Percentiles rank a stretch among this genome's conserved stretches.
These are phyloP conservation scores for Xiphophorus couchianus DNA, from an alignment of 2,113 vertebrate genomes.

Conservation along the genomic window DNA sequence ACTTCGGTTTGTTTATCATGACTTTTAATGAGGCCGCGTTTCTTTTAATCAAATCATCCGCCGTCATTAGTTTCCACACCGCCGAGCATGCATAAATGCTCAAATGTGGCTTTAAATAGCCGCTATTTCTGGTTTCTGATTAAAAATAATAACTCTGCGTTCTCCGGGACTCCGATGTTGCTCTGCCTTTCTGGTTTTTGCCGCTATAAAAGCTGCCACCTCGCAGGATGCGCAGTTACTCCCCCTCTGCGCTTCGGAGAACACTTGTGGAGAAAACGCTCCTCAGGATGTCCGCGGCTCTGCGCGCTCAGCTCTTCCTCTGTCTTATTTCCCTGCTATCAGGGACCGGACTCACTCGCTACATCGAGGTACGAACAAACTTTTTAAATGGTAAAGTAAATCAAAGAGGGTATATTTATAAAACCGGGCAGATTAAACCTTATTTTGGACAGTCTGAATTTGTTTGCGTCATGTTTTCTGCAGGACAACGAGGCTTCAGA, in stretches of 20 bases:
- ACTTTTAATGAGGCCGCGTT: not conserved
- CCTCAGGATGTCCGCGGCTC: slow-evolving; percentile 62
- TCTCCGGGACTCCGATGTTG: slow-evolving; percentile 42
- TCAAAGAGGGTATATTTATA: not conserved
- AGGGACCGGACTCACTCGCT: slow-evolving; percentile 57
- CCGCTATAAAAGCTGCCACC: slow-evolving; percentile 70
- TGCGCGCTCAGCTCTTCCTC: slow-evolving; percentile 65
- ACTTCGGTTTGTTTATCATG: not conserved
- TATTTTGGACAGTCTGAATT: not conserved
- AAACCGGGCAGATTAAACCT: not conserved
- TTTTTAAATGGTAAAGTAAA: not conserved
- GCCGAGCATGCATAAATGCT: not conserved
- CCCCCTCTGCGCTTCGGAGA: slow-evolving; percentile 29
- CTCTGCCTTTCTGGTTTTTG: slow-evolving; percentile 42
- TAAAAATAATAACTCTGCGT: slow-evolving; percentile 18
- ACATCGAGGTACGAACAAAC: slow-evolving; percentile 62
- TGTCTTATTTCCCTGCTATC: slow-evolving; percentile 64
- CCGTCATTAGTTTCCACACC: not conserved
- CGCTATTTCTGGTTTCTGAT: slow-evolving; percentile 11
- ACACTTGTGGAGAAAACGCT: slow-evolving; percentile 44
- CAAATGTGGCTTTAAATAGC: not conserved
- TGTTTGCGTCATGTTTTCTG: not conserved
- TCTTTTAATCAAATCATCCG: not conserved
- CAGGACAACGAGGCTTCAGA: slow-evolving; percentile 65
- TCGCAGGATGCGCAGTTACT: slow-evolving; percentile 45